Evolutionary conservation across 2,113 vertebrate species (phyloP).

Genomic region (Rhinogobius similis): DNA sequence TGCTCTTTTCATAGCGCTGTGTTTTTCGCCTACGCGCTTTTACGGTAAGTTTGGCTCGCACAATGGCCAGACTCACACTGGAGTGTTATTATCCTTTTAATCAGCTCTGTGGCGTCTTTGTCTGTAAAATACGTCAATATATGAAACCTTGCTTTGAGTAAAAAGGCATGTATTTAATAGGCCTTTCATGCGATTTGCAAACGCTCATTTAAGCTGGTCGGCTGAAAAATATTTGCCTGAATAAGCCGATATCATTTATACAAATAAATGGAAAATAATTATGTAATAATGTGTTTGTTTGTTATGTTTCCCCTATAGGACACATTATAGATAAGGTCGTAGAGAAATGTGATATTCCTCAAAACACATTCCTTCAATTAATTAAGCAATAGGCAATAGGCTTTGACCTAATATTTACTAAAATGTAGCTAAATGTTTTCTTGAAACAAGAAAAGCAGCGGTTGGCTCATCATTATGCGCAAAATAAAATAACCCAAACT

Average conservation of each 20-base stretch:
- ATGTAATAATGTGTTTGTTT: background rate
- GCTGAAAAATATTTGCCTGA: background rate
- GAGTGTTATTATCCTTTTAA: constrained; percentile 64
- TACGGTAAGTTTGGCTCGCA: constrained; percentile 83
- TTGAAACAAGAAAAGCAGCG: background rate
- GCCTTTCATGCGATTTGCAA: background rate
- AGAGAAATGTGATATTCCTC: no score
- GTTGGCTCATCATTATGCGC: no score
- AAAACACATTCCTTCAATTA: no score
- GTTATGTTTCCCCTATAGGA: background rate
- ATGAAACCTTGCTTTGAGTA: background rate
- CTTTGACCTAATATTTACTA: no score
- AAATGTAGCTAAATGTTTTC: background rate
- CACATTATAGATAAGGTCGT: background rate
- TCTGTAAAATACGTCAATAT: constrained; percentile 2
- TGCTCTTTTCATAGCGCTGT: constrained; percentile 75
- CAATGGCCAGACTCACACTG: constrained; percentile 68
- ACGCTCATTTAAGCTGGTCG: background rate
- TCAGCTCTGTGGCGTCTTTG: constrained; percentile 19
- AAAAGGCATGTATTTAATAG: background rate
- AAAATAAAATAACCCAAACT: background rate
- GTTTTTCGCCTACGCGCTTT: constrained; percentile 84
- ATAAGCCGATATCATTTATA: no score
- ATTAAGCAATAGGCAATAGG: no score
- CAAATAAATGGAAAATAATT: no score